phyloP scores from a whole-genome alignment of 2,113 vertebrate genomes.

The Apodemus speciosus region DNA sequence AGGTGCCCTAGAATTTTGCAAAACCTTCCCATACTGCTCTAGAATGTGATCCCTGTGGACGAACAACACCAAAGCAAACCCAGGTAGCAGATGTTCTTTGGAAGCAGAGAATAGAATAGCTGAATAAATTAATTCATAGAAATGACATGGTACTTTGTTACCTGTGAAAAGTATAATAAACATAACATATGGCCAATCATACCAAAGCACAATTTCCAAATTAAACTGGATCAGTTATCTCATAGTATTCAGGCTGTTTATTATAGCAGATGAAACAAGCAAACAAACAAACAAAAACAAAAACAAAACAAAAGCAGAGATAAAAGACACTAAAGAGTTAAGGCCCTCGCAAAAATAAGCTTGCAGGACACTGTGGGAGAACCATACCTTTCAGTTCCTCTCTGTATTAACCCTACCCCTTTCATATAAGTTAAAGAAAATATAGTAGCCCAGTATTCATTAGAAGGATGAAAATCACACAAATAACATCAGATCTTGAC shows the following conservation, averaged over 20 bases:
- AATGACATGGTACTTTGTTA: background rate
- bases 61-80: background rate
- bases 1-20: background rate
- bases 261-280: background rate
- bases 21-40: background rate
- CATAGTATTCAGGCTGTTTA: background rate
- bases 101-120: background rate
- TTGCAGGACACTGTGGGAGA: background rate
- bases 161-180: background rate
- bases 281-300: background rate
- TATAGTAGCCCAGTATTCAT: background rate
- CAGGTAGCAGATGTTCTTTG: background rate
- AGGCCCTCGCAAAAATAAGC: background rate
- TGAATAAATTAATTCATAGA: background rate
- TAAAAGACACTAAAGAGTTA: background rate
- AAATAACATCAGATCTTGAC: background rate
- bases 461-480: background rate
- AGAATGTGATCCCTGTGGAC: background rate
- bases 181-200: background rate
- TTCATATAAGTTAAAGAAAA: background rate
- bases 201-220: background rate
- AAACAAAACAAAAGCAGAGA: background rate
- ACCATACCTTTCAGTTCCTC: background rate
- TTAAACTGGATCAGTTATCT: background rate
- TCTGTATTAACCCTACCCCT: no score